Evolutionary conservation across 1,140 invertebrate species (phyloP), one percentile per base, ranked within the genome.

Genomic region (Penaeus chinensis): DNA sequence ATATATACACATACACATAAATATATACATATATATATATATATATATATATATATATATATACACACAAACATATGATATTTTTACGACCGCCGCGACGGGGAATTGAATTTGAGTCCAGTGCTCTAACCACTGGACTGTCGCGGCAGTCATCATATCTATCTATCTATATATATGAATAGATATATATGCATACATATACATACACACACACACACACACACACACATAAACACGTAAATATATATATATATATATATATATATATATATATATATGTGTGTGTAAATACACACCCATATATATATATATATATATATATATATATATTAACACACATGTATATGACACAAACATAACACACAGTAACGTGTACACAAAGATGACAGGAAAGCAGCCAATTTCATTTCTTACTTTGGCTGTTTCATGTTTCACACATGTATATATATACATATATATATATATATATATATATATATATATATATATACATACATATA

Each of bases 251-350:
- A 47, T 32, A 2, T 32, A 32, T 32, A 32, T 32, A 2, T 32
- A 32, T 32, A 32, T 32, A 32, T 32, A 32, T 2, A 32, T 32
- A 32, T 32, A 32, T 32, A 32, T 69, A 69, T 69, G n/a, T n/a
- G n/a, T n/a, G n/a, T n/a, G n/a, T n/a, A n/a, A n/a, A n/a, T n/a
- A n/a, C n/a, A n/a, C n/a, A n/a, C n/a, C n/a, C n/a, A 69, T 69
- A 69, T 69, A 69, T 69, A 69, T 69, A 69, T 69, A 69, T 69
- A 69, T 69, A 69, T 69, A 69, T 69, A 69, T 69, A 69, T 69
- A 69, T 69, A 69, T 69, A 69, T 69, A 69, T 69, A 69, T 69
- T 8, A 8, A 69, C 13, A 69, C 13, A 69, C 13, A 69, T 69
- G 13, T 69, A 69, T 69, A 69, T 69, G 5, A 69, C 13, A 69